Evolutionary conservation across 2,113 vertebrate genomes (phyloP), one percentile per base, ranked within the genome.

Genomic region (Rattus rattus): DNA sequence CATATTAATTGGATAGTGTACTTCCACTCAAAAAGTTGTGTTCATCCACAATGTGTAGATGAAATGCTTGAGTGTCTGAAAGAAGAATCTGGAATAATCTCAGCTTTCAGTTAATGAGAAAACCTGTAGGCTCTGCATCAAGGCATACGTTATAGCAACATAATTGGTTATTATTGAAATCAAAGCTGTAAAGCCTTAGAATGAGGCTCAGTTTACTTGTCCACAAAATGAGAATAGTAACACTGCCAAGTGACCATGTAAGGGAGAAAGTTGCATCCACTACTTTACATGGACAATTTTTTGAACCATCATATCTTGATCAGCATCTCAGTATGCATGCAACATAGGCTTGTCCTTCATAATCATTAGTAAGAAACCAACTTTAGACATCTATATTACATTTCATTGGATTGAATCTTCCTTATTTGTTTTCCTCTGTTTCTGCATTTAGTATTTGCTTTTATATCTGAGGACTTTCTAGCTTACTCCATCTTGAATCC

Each of bases 41-140:
- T 2, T 3, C 0, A n/a, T 10, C 28, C 10, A 33, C 1, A 76
- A 43, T 59, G n/a, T 19, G 1, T 47, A 12, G 7, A n/a, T 5
- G 2, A 61, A 30, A 88, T 85, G 13, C 0, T 20, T 52, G 0
- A 26, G 5, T 85, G 5, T 28, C 39, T 28, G 28, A 5, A 30
- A 33, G 8, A 61, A 61, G 4, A 49, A 24, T 70, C 30, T 70
- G 59, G 8, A 33, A 26, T 28, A 67, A 56, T 39, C 5, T 94
- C 1, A n/a, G 1, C 22, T 12, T n/a, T 13, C 28, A 56, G 17
- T n/a, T 67, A 12, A 0, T 73, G 20, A n/a, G 39, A 91, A 87
- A 36, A 36, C 30, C 3, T 13, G 30, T 22, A 69, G 22, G 1
- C 9, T 76, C 24, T 22, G 39, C 4, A 83, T 28, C n/a, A 49